Conservation (phyloP, 2,113 vertebrate genomes). For the Oxyruncus cristatus region DNA sequence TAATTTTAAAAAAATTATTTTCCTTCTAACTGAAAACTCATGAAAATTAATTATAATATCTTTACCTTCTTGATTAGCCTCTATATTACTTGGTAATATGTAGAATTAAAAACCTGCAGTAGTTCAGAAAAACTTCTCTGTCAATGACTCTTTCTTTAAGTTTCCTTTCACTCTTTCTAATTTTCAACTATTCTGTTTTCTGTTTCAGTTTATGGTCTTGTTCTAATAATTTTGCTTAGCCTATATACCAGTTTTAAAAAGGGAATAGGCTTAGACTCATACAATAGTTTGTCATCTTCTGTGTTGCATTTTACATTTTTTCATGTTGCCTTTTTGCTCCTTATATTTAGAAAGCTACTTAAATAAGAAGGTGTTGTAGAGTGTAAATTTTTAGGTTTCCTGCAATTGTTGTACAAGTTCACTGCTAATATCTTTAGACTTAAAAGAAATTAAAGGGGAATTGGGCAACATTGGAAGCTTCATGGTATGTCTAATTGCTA, state of each 20-base stretch:
- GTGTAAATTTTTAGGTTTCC: background rate
- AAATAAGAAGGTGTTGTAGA: background rate
- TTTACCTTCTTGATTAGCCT: background rate
- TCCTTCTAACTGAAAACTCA: background rate
- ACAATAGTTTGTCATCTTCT: background rate
- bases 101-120: background rate
- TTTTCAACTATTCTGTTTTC: background rate
- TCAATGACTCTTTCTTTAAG: background rate
- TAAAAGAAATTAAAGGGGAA: background rate
- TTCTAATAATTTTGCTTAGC: background rate
- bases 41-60: background rate
- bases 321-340: background rate
- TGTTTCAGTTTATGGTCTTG: background rate
- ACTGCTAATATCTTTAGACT: background rate
- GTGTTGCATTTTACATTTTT: background rate
- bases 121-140: background rate
- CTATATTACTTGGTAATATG: background rate
- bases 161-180: background rate
- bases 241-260: background rate
- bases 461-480: background rate
- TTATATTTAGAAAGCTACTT: background rate
- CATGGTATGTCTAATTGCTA: background rate
- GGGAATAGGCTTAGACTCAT: background rate
- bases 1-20: background rate
- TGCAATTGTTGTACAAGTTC: background rate